phyloP scores from a whole-genome alignment of 2,113 vertebrate genomes.

The Gobio gobio region DNA sequence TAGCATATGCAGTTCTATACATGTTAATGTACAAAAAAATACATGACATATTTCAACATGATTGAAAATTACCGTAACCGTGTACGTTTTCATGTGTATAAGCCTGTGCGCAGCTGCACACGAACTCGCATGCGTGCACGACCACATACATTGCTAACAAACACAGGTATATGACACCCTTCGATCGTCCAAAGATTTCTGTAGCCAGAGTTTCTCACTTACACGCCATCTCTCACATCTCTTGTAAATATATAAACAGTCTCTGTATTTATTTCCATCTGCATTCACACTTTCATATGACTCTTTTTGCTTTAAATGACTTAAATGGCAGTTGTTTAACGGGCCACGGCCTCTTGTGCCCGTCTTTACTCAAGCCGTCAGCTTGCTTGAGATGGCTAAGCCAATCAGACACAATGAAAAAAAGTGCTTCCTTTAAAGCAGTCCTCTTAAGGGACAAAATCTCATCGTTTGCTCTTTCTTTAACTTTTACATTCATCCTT shows the following conservation, averaged over 20 bases:
- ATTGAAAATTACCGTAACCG: conserved; percentile 14
- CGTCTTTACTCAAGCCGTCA: conserved; percentile 4
- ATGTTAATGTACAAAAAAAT: conserved; percentile 52
- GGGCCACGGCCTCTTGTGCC: conserved; percentile 10
- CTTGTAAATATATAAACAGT: conserved; percentile 40
- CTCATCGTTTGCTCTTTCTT: conserved; percentile 66
- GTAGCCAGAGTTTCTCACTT: conserved; percentile 56
- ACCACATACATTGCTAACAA: conserved; percentile 38
- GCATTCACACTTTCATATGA: conserved; percentile 31
- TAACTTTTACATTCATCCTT: conserved; percentile 84
- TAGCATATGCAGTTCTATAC: conserved; percentile 54
- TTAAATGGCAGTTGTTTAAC: conserved; percentile 40
- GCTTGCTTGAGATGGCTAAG: conserved; percentile 36
- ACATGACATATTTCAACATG: conserved; percentile 52
- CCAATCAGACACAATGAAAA: conserved; percentile 53
- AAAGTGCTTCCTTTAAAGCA: conserved; percentile 83
- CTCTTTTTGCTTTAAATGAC: conserved; percentile 23
- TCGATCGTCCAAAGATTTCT: conserved; percentile 67
- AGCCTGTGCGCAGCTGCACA: neutral
- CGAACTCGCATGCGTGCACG: conserved; percentile 16
- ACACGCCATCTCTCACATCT: conserved; percentile 30
- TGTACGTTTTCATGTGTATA: conserved; percentile 40
- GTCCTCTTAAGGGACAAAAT: conserved; percentile 74
- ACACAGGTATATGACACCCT: conserved; percentile 77
- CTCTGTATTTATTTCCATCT: conserved; percentile 25